These are phyloP conservation scores for Entelurus aequoreus DNA, from an alignment of 2,113 vertebrate species.

Conservation along the genomic window DNA sequence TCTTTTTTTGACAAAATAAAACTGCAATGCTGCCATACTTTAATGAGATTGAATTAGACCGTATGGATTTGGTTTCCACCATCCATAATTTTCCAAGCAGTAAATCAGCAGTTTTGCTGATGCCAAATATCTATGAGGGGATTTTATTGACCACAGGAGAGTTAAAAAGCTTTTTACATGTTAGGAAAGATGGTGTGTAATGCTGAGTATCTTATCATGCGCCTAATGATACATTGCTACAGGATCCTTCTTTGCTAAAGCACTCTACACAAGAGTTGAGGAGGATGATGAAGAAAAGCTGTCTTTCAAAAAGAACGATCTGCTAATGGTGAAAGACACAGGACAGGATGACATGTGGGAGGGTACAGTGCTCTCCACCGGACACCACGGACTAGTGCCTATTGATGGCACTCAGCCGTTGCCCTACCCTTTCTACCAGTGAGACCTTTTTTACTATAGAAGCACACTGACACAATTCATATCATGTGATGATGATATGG, in stretches of 20 bases:
- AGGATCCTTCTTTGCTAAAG: constrained; percentile 91
- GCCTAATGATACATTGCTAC: constrained; percentile 11
- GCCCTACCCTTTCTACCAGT: constrained; percentile 93
- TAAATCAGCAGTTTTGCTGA: constrained; percentile 40
- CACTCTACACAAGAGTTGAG: constrained; percentile 50
- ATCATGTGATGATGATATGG: background rate
- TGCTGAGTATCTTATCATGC: too few species aligned
- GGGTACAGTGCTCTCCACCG: constrained; percentile 77
- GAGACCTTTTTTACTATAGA: constrained; percentile 54
- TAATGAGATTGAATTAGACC: constrained; percentile 53
- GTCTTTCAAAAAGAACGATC: constrained; percentile 73
- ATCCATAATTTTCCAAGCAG: constrained; percentile 40
- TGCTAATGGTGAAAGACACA: constrained; percentile 79
- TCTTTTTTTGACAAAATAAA: constrained; percentile 22
- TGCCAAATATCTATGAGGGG: constrained; percentile 17
- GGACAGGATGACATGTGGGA: constrained; percentile 83
- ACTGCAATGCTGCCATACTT: constrained; percentile 53
- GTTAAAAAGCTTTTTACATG: background rate
- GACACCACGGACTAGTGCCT: constrained; percentile 78
- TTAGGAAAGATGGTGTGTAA: background rate
- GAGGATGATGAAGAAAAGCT: constrained; percentile 72
- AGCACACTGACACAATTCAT: background rate
- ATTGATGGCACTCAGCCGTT: constrained; percentile 79
- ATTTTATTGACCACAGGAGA: constrained; percentile 11
- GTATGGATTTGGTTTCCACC: constrained; percentile 33